Percentiles rank a stretch among this genome's conserved stretches.
phyloP scores from a whole-genome alignment of 2,888 invertebrate species.

The Leptopilina syphax region DNA sequence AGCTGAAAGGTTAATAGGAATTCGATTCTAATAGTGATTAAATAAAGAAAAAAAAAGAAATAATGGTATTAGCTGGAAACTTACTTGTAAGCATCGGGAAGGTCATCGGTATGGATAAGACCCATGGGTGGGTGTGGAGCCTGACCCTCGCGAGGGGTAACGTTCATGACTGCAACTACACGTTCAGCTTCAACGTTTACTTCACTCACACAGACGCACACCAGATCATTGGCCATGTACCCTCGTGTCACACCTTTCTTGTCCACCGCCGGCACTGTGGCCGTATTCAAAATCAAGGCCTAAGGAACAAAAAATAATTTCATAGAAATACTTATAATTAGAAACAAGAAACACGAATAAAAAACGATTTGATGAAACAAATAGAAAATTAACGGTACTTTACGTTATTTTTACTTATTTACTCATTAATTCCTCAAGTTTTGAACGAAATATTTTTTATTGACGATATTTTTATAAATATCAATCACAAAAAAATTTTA shows the following conservation, averaged over 20 bases:
- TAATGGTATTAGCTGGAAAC: constrained; percentile 69
- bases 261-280: constrained; percentile 87
- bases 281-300: constrained; percentile 76
- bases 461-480: too few relatives aligned
- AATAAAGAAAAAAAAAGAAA: background rate
- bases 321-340: background rate
- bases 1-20: constrained; percentile 21
- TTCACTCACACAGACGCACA: constrained; percentile 93
- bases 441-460: too few relatives aligned
- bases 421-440: too few relatives aligned
- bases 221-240: constrained; percentile 89
- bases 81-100: constrained; percentile 91
- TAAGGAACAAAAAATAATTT: constrained; percentile 51
- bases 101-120: constrained; percentile 88
- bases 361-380: too few relatives aligned
- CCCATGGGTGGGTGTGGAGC: constrained; percentile 87
- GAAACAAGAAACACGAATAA: background rate
- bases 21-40: background rate
- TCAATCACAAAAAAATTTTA: too few relatives aligned
- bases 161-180: constrained; percentile 92
- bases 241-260: constrained; percentile 87
- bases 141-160: constrained; percentile 85
- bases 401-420: too few relatives aligned
- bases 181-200: constrained; percentile 92
- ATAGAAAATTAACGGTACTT: too few relatives aligned